Evolutionary conservation across 2,113 vertebrate species (phyloP), one percentile per base, ranked within the genome.

Genomic region (Anser cygnoides): DNA sequence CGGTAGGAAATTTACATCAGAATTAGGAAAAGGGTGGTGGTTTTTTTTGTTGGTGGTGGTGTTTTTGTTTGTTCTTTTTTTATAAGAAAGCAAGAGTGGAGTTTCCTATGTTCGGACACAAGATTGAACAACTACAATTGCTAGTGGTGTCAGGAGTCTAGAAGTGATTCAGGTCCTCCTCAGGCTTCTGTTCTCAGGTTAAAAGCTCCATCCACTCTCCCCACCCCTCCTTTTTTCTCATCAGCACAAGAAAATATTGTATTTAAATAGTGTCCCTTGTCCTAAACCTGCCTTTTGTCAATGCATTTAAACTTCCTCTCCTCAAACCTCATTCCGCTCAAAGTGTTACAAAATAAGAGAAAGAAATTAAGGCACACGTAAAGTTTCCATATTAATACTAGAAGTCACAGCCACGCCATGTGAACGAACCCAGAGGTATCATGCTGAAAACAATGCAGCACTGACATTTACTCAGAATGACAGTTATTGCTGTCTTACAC

Each of bases 191-290:
- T 46, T 76, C 28, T 70, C 11, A 92, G 35, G 14, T 5, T 84
- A 46, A 22, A 90, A 76, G 58, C 3, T 31, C 19, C 23, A 35
- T 2, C 28, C 55, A 1, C 20, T 18, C 3, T 35, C 50, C 5
- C 62, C 19, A 16, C 4, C 5, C 9, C 28, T 39, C 18, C 10
- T 6, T 6, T 2, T 13, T 8, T 2, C 0, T 6, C n/a, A 43
- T 49, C 29, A 72, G 41, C 4, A 8, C 39, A 78, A 71, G 26
- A 63, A 72, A 37, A 52, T 8, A 2, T 33, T 44, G 25, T 18
- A 44, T 63, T 75, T 75, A 67, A 49, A 55, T 43, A 66, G 52
- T 4, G 7, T 7, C 19, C 28, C 19, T 66, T 15, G 9, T 61
- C 43, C 54, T 73, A 39, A 52, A 65, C 37, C 3, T n/a, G 29